Percentiles rank a stretch among this genome's conserved stretches.
Conservation (phyloP, 1,140 invertebrate species). For the Campoletis sonorensis region DNA sequence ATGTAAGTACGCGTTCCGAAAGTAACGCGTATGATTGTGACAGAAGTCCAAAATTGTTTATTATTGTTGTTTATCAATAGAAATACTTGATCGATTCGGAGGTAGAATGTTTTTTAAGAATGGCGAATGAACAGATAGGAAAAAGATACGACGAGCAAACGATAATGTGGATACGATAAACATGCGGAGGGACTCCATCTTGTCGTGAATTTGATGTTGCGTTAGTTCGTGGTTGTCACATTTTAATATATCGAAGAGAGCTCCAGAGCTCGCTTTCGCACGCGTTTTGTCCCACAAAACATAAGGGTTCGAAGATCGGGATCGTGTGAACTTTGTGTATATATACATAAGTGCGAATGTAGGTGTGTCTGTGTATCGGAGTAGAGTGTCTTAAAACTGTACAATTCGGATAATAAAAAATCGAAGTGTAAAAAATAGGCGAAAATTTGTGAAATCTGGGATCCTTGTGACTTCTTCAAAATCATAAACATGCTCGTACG, state of each 20-base stretch:
- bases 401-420: neutral
- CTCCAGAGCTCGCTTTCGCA: neutral
- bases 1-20: neutral
- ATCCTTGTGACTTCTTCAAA: neutral
- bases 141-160: neutral
- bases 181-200: slow-evolving; percentile 5
- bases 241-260: neutral
- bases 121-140: neutral
- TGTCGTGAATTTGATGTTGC: slow-evolving; percentile 3
- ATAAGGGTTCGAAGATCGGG: neutral
- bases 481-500: slow-evolving; percentile 9
- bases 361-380: neutral
- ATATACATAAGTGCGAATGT: slow-evolving; percentile 6
- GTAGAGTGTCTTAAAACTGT: too few species aligned
- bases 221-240: slow-evolving; percentile 36
- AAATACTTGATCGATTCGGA: too few species aligned
- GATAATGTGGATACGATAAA: slow-evolving; percentile 1
- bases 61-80: neutral
- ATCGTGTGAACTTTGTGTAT: slow-evolving; percentile 2
- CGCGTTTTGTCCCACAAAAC: neutral
- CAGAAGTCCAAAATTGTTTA: neutral
- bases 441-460: neutral
- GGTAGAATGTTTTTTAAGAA: neutral
- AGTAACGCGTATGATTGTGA: slow-evolving; percentile 1
- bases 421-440: neutral